Evolutionary conservation across 2,797 vertebrate species (phyloP).

Genomic region (Ceyx erithaca): DNA sequence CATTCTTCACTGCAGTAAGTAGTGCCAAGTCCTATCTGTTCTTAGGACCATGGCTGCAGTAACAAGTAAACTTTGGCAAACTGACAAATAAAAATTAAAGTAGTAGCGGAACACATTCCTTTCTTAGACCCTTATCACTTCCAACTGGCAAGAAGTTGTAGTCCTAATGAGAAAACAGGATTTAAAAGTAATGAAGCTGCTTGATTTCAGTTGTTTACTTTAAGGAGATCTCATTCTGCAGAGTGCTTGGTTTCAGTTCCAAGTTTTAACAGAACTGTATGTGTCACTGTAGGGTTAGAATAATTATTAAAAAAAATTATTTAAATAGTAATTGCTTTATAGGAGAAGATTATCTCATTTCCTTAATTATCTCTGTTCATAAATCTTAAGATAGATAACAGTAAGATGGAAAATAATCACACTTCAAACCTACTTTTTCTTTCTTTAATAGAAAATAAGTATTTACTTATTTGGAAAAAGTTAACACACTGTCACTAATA

Average conservation of each 20-base stretch:
- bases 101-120: constrained; percentile 32
- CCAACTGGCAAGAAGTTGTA: constrained; percentile 48
- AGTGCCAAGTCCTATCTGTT: constrained; percentile 42
- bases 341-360: not conserved
- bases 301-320: not conserved
- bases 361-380: not conserved
- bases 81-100: constrained; percentile 64
- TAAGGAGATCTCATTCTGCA: constrained; percentile 25
- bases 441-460: not conserved
- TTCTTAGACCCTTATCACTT: constrained; percentile 35
- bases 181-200: constrained; percentile 54
- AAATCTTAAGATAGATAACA: not conserved
- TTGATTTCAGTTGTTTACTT: constrained; percentile 51
- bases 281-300: not conserved
- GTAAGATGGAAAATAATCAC: not conserved
- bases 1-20: not conserved
- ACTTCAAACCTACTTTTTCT: not conserved
- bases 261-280: constrained; percentile 15
- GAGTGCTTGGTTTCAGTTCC: constrained; percentile 14
- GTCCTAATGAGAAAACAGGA: constrained; percentile 58
- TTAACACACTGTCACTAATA: not conserved
- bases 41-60: not conserved
- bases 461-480: not conserved
- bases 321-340: not conserved
- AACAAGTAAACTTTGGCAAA: constrained; percentile 37